Percentiles rank a stretch among this genome's conserved stretches.
These are phyloP conservation scores for Zenarchopterus dispar DNA, from an alignment of 2,797 vertebrate species.

Conservation along the genomic window DNA sequence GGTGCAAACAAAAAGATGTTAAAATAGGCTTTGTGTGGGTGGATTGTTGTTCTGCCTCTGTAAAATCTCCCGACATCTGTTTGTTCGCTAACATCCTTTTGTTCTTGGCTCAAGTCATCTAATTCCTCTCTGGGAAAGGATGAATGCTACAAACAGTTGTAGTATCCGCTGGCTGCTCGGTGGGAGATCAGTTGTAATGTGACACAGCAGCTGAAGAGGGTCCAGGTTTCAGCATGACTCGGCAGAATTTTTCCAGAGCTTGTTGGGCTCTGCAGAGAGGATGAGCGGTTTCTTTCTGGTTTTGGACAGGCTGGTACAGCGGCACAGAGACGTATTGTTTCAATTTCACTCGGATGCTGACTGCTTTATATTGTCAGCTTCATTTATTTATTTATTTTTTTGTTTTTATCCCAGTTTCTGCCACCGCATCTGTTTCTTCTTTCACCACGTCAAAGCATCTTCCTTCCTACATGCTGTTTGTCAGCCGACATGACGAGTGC, in stretches of 20 bases:
- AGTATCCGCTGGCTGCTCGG: conserved; percentile 29
- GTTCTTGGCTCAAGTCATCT: background rate
- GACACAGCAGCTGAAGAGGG: conserved; percentile 52
- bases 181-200: conserved; percentile 48
- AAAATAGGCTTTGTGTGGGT: conserved; percentile 62
- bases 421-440: conserved; percentile 28
- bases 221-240: conserved; percentile 68
- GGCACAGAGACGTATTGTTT: conserved; percentile 66
- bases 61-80: conserved; percentile 53
- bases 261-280: conserved; percentile 24
- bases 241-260: conserved; percentile 63
- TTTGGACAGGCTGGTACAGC: conserved; percentile 59
- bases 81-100: conserved; percentile 22
- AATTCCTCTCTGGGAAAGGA: conserved; percentile 8
- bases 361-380: conserved; percentile 56
- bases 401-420: conserved; percentile 9
- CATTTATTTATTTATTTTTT: conserved; percentile 28
- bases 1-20: conserved; percentile 53
- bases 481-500: conserved; percentile 45
- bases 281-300: conserved; percentile 47
- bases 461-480: conserved; percentile 54
- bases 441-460: conserved; percentile 45
- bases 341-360: conserved; percentile 40
- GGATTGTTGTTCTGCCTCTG: conserved; percentile 42
- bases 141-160: background rate